Base-by-base conservation (phyloP, 2,797 vertebrate genomes). In the Sebastes flavidus region DNA sequence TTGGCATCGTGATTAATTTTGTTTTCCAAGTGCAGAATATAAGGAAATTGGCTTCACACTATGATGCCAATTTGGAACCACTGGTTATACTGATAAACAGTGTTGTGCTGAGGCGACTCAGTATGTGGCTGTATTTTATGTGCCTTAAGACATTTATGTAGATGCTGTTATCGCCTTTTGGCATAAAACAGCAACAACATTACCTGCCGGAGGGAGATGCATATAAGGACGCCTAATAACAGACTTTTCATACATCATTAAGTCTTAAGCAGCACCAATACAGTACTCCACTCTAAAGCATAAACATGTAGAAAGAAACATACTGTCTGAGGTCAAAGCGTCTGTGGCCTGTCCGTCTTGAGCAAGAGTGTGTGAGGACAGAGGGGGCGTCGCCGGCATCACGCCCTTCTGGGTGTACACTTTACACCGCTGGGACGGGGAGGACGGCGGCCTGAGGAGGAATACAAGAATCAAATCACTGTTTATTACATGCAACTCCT, bases 371-470 rank as follows among this genome's bases (percentile, higher is more conserved):
- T 96, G 95, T 38, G 95, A 95, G 55, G 95, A 95, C 24, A 95
- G 90, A 0, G 97, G 95, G 1, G 96, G 94, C 0, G 97, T 95
- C 63, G 95, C 93, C 0, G 98, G 99, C 88, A 98, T 89, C 42
- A 99, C 96, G 6, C 98, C 97, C 87, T 99, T 99, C 93, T 99
- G 98, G 8, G 99, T 99, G 84, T 98, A 98, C 18, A 99, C 98
- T 82, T 95, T 95, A 94, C 98, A 99, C 8, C 99, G 95, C 92
- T 99, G 98, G 9, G 98, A 99, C 8, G 98, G 98, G 42, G 98
- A 99, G 22, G 95, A 96, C 1, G 97, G 96, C 69, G 97, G 97
- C 78, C 97, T 95, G 88, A 58, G 27, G 72, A 74, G 25, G 24
- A 60, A 69, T 1, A 81, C 29, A 42, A 46, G 8, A 24, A 77